Evolutionary conservation across 2,888 invertebrate genomes (phyloP), one percentile per base, ranked within the genome.

Genomic region (Thalpophila matura): DNA sequence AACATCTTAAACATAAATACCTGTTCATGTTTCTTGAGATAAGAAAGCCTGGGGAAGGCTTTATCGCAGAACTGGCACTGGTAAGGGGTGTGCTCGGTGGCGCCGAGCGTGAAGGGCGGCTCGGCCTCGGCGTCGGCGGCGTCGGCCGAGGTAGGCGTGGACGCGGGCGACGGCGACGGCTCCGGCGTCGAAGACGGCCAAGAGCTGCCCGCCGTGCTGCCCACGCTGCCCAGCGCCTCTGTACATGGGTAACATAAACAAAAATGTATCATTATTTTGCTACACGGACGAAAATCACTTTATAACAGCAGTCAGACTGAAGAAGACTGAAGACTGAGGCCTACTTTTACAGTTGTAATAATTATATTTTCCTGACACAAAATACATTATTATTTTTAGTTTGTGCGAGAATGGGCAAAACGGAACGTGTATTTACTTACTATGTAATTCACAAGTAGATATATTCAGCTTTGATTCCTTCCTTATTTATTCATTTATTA

Each of bases 11-110:
- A 54, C 10, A 27, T 70, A 58, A 35, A 37, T 91, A 98, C 98
- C 97, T 98, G 98, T 93, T 98, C 98, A 95, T 98, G 98, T 93
- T 98, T 97, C 94, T 98, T 98, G 81, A 98, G 96, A 89, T 98
- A 97, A 73, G 97, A 97, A 77, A 97, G 96, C 79, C 98, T 96
- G 16, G 98, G 97, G 93, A 98, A 98, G 77, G 98, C 98, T 91
- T 98, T 97, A 87, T 98, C 98, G 95, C 98, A 99, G 95, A 98
- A 98, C 92, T 97, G 97, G 94, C 98, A 98, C 86, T 97, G 97
- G 95, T 98, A 98, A 68, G 98, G 98, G 75, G 98, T 97, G 89
- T 96, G 95, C 82, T 97, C 97, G 18, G 96, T 96, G 70, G 96
- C 96, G 45, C 96, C 97, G 76, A 96, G 95, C 22, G 96, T 96